Evolutionary conservation across 2,113 vertebrate genomes (phyloP).

Genomic region (Halichoeres trimaculatus): DNA sequence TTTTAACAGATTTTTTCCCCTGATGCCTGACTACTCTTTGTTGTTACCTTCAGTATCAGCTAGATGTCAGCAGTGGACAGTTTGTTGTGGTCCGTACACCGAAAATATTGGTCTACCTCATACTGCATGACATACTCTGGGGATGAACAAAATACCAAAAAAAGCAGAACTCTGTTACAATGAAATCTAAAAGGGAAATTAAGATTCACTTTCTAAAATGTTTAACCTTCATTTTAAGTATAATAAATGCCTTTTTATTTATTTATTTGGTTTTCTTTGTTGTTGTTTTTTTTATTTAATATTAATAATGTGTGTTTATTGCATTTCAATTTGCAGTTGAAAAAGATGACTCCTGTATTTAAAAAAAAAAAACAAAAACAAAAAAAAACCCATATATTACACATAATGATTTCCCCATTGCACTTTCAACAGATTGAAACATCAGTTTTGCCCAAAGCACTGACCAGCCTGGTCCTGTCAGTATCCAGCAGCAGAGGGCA

Average conservation of each 20-base stretch:
- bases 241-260: no score
- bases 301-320: neutral
- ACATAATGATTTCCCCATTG: no score
- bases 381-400: no score
- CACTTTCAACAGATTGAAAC: no score
- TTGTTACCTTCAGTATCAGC: constrained; percentile 67
- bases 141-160: neutral
- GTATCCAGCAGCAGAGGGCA: constrained; percentile 69
- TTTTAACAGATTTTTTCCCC: neutral
- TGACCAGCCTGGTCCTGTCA: neutral
- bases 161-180: neutral
- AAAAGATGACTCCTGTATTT: neutral
- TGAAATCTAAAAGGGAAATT: neutral
- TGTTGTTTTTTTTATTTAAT: neutral
- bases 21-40: constrained; percentile 14
- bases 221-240: neutral
- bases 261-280: no score
- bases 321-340: neutral
- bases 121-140: neutral
- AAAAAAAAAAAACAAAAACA: no score
- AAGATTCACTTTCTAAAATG: no score
- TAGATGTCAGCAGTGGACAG: constrained; percentile 78
- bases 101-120: constrained; percentile 10
- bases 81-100: neutral
- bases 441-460: neutral